Evolutionary conservation across 1,140 invertebrate species (phyloP).

Genomic region (Ectropis grisescens): DNA sequence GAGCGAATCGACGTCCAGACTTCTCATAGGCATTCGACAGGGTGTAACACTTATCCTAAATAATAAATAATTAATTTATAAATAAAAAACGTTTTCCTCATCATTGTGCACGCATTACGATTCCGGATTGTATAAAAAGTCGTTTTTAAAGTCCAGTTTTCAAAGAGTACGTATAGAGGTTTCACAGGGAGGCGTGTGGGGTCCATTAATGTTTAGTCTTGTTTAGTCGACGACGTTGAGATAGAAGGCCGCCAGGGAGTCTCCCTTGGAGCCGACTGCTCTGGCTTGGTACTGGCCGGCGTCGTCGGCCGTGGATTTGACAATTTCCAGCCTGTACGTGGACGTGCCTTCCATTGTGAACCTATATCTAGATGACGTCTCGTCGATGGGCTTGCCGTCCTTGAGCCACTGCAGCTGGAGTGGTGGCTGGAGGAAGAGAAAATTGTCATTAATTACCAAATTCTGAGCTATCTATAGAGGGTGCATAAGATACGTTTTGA

Average conservation of each 20-base stretch:
- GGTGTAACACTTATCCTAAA: constrained; percentile 64
- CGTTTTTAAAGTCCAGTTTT: constrained; percentile 19
- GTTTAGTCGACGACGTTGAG: constrained; percentile 78
- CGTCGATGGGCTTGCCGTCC: constrained; percentile 88
- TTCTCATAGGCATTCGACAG: constrained; percentile 57
- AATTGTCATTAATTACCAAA: no score
- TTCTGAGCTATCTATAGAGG: no score
- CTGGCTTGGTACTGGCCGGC: constrained; percentile 91
- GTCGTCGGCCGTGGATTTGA: constrained; percentile 82
- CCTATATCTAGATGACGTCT: constrained; percentile 82
- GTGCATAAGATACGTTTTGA: no score
- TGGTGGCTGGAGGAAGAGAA: no score
- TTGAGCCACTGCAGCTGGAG: constrained; percentile 86
- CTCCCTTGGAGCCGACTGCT: constrained; percentile 86
- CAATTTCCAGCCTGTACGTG: constrained; percentile 82
- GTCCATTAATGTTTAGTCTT: constrained; percentile 19
- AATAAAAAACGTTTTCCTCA: constrained; percentile 55
- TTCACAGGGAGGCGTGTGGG: constrained; percentile 27
- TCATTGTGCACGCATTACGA: no score
- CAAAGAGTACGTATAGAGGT: constrained; percentile 15
- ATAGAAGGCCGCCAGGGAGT: constrained; percentile 87
- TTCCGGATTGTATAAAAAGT: no score
- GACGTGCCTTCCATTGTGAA: constrained; percentile 86
- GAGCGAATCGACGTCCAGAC: constrained; percentile 39
- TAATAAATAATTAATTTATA: constrained; percentile 55